A percentile compares a stretch with the other conserved stretches of the same genome.
These are phyloP conservation scores for Xiphophorus hellerii DNA, from an alignment of 2,113 vertebrate species.

Conservation along the genomic window DNA sequence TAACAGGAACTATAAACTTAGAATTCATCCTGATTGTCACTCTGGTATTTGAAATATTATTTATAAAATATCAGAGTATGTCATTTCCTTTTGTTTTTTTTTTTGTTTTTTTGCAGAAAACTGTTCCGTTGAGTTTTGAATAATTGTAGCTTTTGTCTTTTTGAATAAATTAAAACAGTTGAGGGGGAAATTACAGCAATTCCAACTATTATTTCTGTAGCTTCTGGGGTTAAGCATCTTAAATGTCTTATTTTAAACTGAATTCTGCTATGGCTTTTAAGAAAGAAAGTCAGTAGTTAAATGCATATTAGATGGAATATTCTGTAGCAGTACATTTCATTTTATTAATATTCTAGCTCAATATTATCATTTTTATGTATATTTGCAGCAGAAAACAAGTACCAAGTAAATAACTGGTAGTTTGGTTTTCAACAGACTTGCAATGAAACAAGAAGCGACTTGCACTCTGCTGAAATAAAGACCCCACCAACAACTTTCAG, in stretches of 20 bases:
- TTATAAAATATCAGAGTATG: constrained; percentile 49
- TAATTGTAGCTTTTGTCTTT: neutral
- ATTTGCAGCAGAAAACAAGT: neutral
- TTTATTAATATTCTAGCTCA: neutral
- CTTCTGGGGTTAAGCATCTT: neutral
- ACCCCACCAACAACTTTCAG: neutral
- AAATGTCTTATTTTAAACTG: neutral
- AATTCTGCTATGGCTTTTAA: neutral
- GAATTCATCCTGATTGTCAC: constrained; percentile 65
- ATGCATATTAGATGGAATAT: neutral
- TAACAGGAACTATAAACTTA: constrained; percentile 83
- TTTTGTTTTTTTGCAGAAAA: constrained; percentile 46
- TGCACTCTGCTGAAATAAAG: neutral
- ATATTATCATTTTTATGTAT: neutral
- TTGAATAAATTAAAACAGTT: neutral
- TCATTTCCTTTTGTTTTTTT: constrained; percentile 67
- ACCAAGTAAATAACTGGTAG: neutral
- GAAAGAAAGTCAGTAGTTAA: neutral
- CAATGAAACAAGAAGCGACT: neutral
- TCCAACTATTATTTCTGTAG: neutral
- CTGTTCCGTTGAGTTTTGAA: constrained; percentile 6
- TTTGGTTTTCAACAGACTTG: neutral
- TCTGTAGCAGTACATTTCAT: neutral
- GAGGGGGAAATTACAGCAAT: neutral
- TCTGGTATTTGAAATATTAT: constrained; percentile 69